These are phyloP conservation scores for Gymnothorax javanicus DNA, from an alignment of 2,797 vertebrate genomes.

Conservation along the genomic window DNA sequence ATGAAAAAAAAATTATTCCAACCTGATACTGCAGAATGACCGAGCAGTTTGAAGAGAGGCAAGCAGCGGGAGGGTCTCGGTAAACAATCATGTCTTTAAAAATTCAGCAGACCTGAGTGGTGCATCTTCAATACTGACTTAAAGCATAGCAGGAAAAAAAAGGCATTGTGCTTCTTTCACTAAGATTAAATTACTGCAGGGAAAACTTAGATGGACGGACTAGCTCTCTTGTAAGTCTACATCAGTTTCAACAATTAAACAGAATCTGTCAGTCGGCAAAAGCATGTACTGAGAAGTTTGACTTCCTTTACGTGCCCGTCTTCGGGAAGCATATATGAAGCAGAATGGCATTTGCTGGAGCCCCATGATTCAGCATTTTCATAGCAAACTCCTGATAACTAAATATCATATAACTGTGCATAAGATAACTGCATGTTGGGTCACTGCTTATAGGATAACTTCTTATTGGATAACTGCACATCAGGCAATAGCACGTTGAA, in stretches of 20 bases:
- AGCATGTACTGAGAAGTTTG: neutral
- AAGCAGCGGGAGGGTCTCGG: neutral
- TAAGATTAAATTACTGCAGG: constrained; percentile 26
- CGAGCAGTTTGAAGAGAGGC: neutral
- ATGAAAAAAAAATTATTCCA: neutral
- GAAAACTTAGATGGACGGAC: neutral
- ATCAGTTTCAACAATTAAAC: neutral
- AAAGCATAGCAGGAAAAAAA: neutral
- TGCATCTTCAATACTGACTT: neutral
- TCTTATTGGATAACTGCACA: too few species aligned
- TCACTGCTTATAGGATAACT: too few species aligned
- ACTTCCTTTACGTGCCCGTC: too few species aligned
- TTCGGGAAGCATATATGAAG: too few species aligned
- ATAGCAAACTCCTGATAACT: too few species aligned
- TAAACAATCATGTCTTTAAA: neutral
- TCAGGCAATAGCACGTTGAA: too few species aligned
- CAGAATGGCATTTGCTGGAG: too few species aligned
- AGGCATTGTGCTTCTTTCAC: constrained; percentile 14
- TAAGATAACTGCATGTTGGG: too few species aligned
- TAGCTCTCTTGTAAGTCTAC: neutral
- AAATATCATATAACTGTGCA: too few species aligned
- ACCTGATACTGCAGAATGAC: neutral
- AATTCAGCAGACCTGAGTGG: neutral
- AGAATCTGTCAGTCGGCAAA: neutral
- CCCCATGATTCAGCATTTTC: too few species aligned